Percentiles rank a stretch among this genome's conserved stretches.
These are phyloP conservation scores for Pammene aurita DNA, from an alignment of 2,888 invertebrate species.

Conservation along the genomic window DNA sequence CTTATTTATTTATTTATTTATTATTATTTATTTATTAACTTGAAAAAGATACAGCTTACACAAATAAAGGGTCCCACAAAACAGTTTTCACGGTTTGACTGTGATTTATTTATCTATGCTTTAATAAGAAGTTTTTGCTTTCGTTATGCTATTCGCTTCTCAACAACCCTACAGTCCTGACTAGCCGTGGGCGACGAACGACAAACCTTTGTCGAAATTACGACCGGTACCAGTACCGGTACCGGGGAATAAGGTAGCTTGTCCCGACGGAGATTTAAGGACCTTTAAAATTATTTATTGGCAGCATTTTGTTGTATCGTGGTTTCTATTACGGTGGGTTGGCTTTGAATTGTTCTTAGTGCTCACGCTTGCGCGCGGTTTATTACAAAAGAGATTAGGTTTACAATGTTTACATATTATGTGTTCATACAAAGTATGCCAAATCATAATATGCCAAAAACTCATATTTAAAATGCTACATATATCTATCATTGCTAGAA, in stretches of 20 bases:
- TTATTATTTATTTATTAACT: too few species aligned
- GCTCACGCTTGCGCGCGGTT: constrained; percentile 1
- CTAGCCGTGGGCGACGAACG: constrained; percentile 38
- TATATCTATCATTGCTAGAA: too few species aligned
- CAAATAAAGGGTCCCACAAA: too few species aligned
- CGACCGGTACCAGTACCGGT: constrained; percentile 23
- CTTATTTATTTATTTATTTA: too few species aligned
- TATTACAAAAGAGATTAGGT: constrained; percentile 5
- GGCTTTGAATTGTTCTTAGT: constrained; percentile 31
- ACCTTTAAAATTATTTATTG: constrained; percentile 42
- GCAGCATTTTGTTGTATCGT: constrained; percentile 27
- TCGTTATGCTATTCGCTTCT: background rate
- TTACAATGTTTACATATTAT: too few species aligned
- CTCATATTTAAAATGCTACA: too few species aligned
- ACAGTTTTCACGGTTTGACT: too few species aligned
- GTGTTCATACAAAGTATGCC: background rate
- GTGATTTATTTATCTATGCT: too few species aligned
- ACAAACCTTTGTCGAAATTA: constrained; percentile 41
- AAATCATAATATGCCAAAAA: too few species aligned
- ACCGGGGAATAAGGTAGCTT: constrained; percentile 41
- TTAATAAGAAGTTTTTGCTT: background rate
- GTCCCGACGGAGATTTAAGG: constrained; percentile 36
- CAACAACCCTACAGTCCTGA: constrained; percentile 20
- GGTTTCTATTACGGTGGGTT: constrained; percentile 33
- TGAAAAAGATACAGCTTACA: too few species aligned